Conservation (phyloP, 2,113 vertebrate species). For the Upupa epops region DNA sequence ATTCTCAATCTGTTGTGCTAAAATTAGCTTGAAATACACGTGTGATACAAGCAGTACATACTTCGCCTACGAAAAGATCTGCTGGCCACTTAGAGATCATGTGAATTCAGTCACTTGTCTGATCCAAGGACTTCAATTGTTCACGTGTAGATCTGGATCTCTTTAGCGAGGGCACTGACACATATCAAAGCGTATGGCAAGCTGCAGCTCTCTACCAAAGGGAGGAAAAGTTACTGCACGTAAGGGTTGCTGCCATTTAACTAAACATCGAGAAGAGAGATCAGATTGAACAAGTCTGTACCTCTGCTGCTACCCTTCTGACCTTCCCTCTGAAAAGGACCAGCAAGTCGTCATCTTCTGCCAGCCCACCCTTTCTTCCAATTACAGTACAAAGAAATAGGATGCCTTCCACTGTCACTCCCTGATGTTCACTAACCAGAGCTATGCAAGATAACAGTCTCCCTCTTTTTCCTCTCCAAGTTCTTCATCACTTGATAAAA, state of each 20-base stretch:
- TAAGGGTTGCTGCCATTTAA: not conserved
- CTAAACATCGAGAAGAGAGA: not conserved
- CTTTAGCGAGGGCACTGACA: not conserved
- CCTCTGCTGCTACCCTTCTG: not conserved
- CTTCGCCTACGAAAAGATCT: not conserved
- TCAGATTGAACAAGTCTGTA: not conserved
- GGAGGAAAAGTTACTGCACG: not conserved
- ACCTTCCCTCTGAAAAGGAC: not conserved
- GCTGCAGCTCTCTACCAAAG: not conserved
- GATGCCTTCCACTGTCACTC: not conserved
- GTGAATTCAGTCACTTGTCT: conserved; percentile 7
- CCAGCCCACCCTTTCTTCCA: not conserved
- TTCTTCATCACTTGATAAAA: not conserved
- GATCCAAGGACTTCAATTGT: conserved; percentile 17
- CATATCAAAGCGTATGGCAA: not conserved
- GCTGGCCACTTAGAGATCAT: not conserved
- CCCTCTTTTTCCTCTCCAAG: not conserved
- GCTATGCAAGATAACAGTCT: not conserved
- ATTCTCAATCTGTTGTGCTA: conserved; percentile 18
- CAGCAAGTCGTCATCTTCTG: not conserved
- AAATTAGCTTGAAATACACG: conserved; percentile 35
- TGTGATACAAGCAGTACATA: conserved; percentile 2
- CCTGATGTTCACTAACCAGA: not conserved
- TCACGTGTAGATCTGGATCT: not conserved
- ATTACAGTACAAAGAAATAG: not conserved